A percentile compares a stretch with the other conserved stretches of the same genome.
Evolutionary conservation across 2,113 vertebrate genomes (phyloP).

Genomic region (Cyphomyrus discorhynchus): DNA sequence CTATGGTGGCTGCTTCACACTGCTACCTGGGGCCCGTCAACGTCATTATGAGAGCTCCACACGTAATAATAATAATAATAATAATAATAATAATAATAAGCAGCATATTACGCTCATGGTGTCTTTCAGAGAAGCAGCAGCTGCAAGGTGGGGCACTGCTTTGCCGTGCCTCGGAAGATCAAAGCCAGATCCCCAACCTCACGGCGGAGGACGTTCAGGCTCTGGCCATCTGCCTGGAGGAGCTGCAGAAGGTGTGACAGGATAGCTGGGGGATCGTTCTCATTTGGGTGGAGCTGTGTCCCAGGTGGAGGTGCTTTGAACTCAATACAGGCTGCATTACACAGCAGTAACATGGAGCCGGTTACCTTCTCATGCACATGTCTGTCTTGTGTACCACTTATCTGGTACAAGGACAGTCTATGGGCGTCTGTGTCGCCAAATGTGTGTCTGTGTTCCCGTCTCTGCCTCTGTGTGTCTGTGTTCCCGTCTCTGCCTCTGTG

Average conservation of each 20-base stretch:
- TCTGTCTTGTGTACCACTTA: background rate
- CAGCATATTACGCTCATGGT: conserved; percentile 1
- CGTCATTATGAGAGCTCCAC: background rate
- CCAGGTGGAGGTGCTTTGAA: background rate
- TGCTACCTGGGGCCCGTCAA: background rate
- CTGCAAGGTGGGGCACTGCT: conserved; percentile 38
- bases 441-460: background rate
- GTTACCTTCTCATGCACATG: background rate
- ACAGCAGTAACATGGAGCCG: background rate
- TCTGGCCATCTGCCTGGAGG: conserved; percentile 55
- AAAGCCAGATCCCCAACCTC: conserved; percentile 36
- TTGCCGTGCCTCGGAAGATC: conserved; percentile 44
- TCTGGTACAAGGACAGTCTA: background rate
- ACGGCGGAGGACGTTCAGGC: conserved; percentile 58
- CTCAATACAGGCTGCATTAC: background rate
- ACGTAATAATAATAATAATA: background rate
- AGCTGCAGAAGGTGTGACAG: conserved; percentile 62
- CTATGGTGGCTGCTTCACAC: background rate
- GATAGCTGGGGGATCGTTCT: too few relatives aligned
- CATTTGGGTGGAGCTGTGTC: background rate
- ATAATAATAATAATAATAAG: background rate
- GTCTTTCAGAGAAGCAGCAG: conserved; percentile 60
- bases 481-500: background rate
- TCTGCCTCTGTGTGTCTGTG: background rate
- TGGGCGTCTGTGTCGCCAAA: background rate